Conservation (phyloP, 2,888 invertebrate genomes). For the Thumatha senex region DNA sequence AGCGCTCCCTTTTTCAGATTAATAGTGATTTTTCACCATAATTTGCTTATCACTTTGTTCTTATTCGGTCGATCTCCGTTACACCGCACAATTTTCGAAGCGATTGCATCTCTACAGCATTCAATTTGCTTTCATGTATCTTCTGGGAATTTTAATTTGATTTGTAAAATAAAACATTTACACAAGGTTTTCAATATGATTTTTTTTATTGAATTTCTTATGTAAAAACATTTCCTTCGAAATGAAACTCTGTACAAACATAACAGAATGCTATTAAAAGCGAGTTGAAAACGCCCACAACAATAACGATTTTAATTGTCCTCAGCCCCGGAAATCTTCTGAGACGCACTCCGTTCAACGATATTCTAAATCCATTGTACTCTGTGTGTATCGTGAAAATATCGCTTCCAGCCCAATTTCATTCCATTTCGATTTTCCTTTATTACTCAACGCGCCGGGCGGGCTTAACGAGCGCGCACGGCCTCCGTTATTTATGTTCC, state of each 20-base stretch:
- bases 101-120: no score
- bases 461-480: constrained; percentile 81
- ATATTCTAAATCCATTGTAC: constrained; percentile 76
- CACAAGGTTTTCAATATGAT: constrained; percentile 62
- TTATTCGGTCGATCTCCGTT: no score
- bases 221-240: constrained; percentile 67
- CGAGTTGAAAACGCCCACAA: constrained; percentile 56
- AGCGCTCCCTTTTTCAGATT: no score
- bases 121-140: no score
- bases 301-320: constrained; percentile 79
- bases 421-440: constrained; percentile 84
- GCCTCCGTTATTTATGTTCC: constrained; percentile 81
- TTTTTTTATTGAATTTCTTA: constrained; percentile 63
- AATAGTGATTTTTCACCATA: no score
- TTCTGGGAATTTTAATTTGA: constrained; percentile 77
- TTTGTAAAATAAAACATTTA: constrained; percentile 63
- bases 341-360: constrained; percentile 65
- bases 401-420: constrained; percentile 81
- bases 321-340: constrained; percentile 62
- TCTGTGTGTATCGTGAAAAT: constrained; percentile 75
- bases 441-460: constrained; percentile 80
- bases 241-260: constrained; percentile 70
- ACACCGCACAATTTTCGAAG: no score
- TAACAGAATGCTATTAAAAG: constrained; percentile 63
- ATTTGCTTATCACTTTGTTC: no score